Evolutionary conservation across 2,888 invertebrate genomes (phyloP).

Genomic region (Teleogryllus oceanicus): DNA sequence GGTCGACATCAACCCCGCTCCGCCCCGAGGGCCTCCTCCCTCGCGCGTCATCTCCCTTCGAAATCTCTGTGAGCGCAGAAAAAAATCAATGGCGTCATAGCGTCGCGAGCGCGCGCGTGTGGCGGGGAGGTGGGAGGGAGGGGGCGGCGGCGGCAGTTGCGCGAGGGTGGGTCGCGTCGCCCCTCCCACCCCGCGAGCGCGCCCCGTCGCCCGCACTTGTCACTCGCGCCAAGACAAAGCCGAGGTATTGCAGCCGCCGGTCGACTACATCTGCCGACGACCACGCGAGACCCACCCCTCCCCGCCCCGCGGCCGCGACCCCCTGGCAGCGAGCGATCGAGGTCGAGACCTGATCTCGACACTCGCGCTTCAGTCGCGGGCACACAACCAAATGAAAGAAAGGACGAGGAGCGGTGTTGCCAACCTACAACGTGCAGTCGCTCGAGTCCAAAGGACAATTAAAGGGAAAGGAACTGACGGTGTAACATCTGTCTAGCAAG

Average conservation of each 20-base stretch:
- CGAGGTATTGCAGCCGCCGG: not conserved
- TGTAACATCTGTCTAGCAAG: no score
- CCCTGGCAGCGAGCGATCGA: not conserved
- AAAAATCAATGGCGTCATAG: slow-evolving; percentile 30
- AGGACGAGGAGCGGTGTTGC: not conserved
- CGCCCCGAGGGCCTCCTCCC: not conserved
- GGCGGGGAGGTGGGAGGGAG: slow-evolving; percentile 29
- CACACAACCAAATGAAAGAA: not conserved
- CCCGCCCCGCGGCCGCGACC: not conserved
- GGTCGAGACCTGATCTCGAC: slow-evolving; percentile 11
- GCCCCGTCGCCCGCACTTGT: not conserved
- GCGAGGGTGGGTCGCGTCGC: not conserved
- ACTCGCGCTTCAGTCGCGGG: not conserved
- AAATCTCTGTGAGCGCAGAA: slow-evolving; percentile 22
- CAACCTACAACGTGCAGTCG: no score
- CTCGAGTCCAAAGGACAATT: no score
- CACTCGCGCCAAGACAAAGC: slow-evolving; percentile 12
- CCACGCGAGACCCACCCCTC: not conserved
- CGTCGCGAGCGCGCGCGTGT: slow-evolving; percentile 21
- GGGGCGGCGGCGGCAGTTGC: slow-evolving; percentile 28
- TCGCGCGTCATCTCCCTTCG: slow-evolving; percentile 9
- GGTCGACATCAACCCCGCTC: not conserved
- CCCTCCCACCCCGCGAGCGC: not conserved
- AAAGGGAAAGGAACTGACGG: no score
- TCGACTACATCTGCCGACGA: slow-evolving; percentile 18